Percentiles rank a stretch among this genome's conserved stretches.
phyloP scores from a whole-genome alignment of 2,113 vertebrate genomes.

The Ciconia maguari region DNA sequence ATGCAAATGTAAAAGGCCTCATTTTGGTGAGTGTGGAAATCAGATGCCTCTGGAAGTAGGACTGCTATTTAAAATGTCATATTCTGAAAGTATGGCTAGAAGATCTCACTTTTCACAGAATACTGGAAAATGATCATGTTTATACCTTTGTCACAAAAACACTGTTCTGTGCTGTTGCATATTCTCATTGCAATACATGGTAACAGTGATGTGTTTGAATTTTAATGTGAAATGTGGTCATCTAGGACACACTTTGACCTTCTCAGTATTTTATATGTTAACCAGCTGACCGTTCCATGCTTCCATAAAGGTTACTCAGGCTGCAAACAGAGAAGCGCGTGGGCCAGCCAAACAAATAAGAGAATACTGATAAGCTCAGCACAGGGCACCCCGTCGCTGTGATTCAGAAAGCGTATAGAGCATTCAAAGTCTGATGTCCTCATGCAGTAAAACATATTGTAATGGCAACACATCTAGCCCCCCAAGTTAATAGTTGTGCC shows the following conservation, averaged over 20 bases:
- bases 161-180: not conserved
- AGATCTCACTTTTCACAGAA: not conserved
- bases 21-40: not conserved
- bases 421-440: not conserved
- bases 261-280: not conserved
- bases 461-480: not conserved
- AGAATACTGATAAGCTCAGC: not conserved
- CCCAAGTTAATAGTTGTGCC: not conserved
- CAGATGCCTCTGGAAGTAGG: not conserved
- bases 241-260: not conserved
- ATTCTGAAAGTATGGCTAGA: not conserved
- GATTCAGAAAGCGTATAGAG: not conserved
- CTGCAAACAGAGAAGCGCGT: not conserved
- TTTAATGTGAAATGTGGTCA: not conserved
- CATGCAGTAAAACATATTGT: not conserved
- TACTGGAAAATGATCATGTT: not conserved
- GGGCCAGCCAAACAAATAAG: not conserved
- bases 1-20: not conserved
- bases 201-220: not conserved
- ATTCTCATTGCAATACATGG: not conserved
- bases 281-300: not conserved
- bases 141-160: not conserved
- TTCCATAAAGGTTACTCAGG: not conserved
- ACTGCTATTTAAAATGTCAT: not conserved
- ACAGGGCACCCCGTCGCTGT: not conserved